phyloP scores from a whole-genome alignment of 2,113 vertebrate species.

The Gavialis gangeticus region DNA sequence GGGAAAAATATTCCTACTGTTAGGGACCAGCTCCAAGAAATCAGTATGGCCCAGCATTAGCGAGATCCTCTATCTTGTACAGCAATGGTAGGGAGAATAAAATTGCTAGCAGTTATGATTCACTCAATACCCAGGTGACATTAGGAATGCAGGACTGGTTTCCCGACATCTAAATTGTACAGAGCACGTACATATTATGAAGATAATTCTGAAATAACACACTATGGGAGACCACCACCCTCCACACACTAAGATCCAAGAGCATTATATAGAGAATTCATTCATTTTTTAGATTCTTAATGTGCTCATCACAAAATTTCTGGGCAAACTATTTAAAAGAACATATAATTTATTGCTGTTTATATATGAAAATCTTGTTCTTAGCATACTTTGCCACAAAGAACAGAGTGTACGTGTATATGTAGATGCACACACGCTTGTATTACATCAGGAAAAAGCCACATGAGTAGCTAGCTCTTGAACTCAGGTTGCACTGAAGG shows the following conservation, averaged over 20 bases:
- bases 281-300: neutral
- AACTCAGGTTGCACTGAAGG: neutral
- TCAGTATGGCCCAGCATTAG: slow-evolving; percentile 32
- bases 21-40: slow-evolving; percentile 67
- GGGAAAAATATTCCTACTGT: slow-evolving; percentile 48
- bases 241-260: neutral
- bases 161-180: neutral
- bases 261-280: neutral
- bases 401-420: neutral
- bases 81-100: slow-evolving; percentile 52
- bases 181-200: neutral
- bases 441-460: neutral
- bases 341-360: neutral
- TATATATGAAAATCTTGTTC: neutral
- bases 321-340: neutral
- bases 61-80: slow-evolving; percentile 17
- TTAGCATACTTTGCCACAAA: slow-evolving; percentile 47
- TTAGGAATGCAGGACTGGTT: slow-evolving; percentile 17
- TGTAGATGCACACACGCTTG: no score
- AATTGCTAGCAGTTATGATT: slow-evolving; percentile 35
- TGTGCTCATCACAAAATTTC: neutral
- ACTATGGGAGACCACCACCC: neutral
- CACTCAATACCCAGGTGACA: slow-evolving; percentile 4
- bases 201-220: neutral
- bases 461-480: rapidly evolving